Evolutionary conservation across 2,113 vertebrate species (phyloP).

Genomic region (Passerina amoena): DNA sequence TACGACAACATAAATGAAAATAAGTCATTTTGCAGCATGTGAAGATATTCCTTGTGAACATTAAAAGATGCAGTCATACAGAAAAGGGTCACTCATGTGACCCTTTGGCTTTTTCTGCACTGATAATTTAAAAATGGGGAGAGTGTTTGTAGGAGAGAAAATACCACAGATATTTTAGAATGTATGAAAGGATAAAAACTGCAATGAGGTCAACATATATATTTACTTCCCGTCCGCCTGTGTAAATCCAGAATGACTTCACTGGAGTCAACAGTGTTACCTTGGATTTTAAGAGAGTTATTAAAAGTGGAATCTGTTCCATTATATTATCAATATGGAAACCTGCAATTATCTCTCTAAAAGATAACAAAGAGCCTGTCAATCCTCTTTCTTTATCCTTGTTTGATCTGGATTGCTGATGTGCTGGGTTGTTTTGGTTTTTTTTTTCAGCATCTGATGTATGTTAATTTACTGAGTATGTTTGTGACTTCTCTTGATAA

Average conservation of each 20-base stretch:
- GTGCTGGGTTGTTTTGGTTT: accelerated
- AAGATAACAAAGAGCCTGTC: constrained; percentile 12
- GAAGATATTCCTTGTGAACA: accelerated
- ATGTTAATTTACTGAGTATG: background rate
- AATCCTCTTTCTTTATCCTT: constrained; percentile 26
- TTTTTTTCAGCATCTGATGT: background rate
- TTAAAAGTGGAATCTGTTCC: background rate
- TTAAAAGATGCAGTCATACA: background rate
- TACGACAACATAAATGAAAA: background rate
- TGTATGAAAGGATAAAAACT: background rate
- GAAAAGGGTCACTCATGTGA: background rate
- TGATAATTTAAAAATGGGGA: background rate
- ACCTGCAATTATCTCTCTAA: background rate
- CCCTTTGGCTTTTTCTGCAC: background rate
- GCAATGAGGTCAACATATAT: background rate
- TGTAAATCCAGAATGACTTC: background rate
- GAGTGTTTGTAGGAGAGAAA: background rate
- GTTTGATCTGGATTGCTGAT: constrained; percentile 14
- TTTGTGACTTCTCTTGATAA: background rate
- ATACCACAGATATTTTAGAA: background rate
- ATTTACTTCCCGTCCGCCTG: background rate
- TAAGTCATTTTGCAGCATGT: background rate
- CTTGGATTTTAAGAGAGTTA: constrained; percentile 4
- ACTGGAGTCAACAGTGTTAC: background rate
- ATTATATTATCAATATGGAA: constrained; percentile 17